Conservation (phyloP, 2,888 invertebrate genomes). For the Eristalis pertinax region DNA sequence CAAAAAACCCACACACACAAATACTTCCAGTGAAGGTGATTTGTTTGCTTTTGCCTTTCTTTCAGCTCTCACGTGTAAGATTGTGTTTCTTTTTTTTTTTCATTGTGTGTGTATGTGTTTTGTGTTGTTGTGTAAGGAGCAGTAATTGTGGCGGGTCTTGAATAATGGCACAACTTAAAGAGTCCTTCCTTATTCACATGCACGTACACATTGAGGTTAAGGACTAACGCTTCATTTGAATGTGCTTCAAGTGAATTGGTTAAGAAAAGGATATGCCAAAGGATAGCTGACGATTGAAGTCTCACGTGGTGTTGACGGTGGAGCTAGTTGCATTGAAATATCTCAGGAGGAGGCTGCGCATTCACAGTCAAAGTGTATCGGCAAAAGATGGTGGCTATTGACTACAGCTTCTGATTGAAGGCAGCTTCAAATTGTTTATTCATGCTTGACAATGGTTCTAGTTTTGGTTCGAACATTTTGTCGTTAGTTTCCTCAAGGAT, state of each 20-base stretch:
- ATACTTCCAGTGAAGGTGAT: constrained; percentile 10
- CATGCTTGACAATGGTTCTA: too few relatives aligned
- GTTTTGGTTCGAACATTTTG: too few relatives aligned
- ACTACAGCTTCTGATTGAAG: neutral
- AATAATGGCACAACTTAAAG: constrained; percentile 16
- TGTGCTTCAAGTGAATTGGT: constrained; percentile 3
- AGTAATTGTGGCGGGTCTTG: constrained; percentile 19
- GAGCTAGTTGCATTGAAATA: neutral
- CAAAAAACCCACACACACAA: too few relatives aligned
- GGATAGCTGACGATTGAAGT: neutral
- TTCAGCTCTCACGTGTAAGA: neutral
- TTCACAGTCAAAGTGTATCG: neutral
- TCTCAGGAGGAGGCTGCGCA: neutral
- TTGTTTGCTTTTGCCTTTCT: constrained; percentile 27
- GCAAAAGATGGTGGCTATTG: neutral
- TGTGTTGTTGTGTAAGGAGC: neutral
- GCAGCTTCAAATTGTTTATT: too few relatives aligned
- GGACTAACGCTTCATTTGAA: constrained; percentile 28
- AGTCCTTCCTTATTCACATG: constrained; percentile 26
- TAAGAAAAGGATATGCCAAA: neutral
- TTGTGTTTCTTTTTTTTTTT: neutral
- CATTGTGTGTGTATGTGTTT: neutral
- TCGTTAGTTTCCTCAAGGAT: too few relatives aligned
- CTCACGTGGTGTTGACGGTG: neutral
- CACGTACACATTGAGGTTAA: constrained; percentile 34